Evolutionary conservation across 2,113 vertebrate species (phyloP).

Genomic region (Gopherus flavomarginatus): DNA sequence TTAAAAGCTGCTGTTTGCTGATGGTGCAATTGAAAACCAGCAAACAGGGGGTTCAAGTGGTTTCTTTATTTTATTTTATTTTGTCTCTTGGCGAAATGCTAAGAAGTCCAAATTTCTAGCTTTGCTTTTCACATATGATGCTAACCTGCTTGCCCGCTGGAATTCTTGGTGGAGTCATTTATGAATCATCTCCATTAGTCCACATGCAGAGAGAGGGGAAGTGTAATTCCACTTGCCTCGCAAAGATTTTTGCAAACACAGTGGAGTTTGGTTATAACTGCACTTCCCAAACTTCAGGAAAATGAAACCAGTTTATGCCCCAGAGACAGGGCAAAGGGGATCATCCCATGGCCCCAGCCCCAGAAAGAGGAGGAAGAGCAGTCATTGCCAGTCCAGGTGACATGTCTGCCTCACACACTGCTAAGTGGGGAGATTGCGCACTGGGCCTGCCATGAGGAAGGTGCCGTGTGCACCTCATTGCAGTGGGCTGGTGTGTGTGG

Average conservation of each 20-base stretch:
- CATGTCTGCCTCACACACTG: too few species aligned
- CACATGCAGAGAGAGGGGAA: background rate
- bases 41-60: conserved; percentile 16
- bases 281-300: conserved; percentile 13
- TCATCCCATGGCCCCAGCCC: too few species aligned
- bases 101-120: conserved; percentile 29
- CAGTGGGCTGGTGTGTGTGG: too few species aligned
- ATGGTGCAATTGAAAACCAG: background rate
- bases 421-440: too few species aligned
- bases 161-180: conserved; percentile 16
- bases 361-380: too few species aligned
- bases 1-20: background rate
- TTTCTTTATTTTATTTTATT: conserved; percentile 19
- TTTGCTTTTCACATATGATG: conserved; percentile 35
- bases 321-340: too few species aligned
- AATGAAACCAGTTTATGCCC: background rate
- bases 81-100: conserved; percentile 33
- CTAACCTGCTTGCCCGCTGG: conserved; percentile 30
- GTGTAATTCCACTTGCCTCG: conserved; percentile 15
- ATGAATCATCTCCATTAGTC: conserved; percentile 36
- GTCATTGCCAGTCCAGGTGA: too few species aligned
- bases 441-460: too few species aligned
- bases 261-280: background rate
- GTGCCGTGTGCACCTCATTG: too few species aligned
- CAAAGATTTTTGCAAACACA: background rate